phyloP scores from a whole-genome alignment of 1,140 invertebrate genomes.

The Drosophila melanogaster region Release_6_plus_ISO1_MT NT_037436.4:16316001-16316500 shows the following conservation, averaged over 20 bases:
- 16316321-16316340: constrained; percentile 46
- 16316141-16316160: neutral
- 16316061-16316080: constrained; percentile 31
- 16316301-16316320: constrained; percentile 32
- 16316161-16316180: constrained; percentile 1
- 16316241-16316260: constrained; percentile 50
- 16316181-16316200: too few relatives aligned
- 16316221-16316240: constrained; percentile 5
- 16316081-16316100: constrained; percentile 50
- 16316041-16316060: constrained; percentile 44
- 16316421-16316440: constrained; percentile 27
- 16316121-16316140: neutral
- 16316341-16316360: constrained; percentile 38
- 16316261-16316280: constrained; percentile 52
- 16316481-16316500: constrained; percentile 48
- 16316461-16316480: constrained; percentile 33
- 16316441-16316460: constrained; percentile 46
- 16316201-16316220: neutral
- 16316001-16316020: constrained; percentile 31
- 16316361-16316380: constrained; percentile 31
- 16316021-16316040: constrained; percentile 22
- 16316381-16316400: constrained; percentile 33
- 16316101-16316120: constrained; percentile 32
- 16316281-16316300: constrained; percentile 27
- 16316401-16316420: constrained; percentile 44